A percentile compares a stretch with the other conserved stretches of the same genome.
Evolutionary conservation across 2,797 vertebrate genomes (phyloP).

Genomic region (Tokudaia tokunoshimensis): DNA sequence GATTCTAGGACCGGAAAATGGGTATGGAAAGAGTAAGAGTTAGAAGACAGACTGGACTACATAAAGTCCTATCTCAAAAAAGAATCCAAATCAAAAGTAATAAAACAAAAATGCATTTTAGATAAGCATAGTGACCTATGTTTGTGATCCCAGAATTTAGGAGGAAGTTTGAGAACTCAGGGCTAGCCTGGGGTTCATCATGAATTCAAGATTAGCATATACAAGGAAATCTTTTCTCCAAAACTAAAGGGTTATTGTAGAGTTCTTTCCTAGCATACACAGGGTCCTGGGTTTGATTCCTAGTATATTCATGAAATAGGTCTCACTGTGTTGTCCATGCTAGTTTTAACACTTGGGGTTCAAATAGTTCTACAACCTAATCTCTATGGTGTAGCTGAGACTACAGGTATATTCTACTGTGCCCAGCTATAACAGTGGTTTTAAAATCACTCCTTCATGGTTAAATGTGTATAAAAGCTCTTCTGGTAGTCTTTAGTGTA

Average conservation of each 20-base stretch:
- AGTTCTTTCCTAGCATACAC: neutral
- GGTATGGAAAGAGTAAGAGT: neutral
- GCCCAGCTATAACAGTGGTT: neutral
- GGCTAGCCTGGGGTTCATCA: neutral
- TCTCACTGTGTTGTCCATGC: neutral
- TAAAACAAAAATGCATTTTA: neutral
- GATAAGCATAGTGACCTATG: neutral
- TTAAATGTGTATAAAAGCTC: conserved; percentile 10
- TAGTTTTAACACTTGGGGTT: neutral
- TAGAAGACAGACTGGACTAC: neutral
- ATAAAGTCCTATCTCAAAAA: neutral
- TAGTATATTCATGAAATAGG: neutral
- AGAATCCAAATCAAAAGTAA: neutral
- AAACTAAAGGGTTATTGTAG: neutral
- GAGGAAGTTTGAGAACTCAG: neutral
- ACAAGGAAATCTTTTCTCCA: neutral
- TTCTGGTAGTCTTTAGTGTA: neutral
- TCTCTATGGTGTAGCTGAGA: neutral
- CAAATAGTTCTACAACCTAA: neutral
- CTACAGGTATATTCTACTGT: neutral
- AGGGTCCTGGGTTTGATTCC: neutral
- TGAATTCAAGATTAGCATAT: neutral
- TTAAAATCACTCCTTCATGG: neutral
- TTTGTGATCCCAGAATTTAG: neutral
- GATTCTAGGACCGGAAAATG: neutral